Conservation (phyloP, 1,140 invertebrate species). For the Brachionus angularis region DNA sequence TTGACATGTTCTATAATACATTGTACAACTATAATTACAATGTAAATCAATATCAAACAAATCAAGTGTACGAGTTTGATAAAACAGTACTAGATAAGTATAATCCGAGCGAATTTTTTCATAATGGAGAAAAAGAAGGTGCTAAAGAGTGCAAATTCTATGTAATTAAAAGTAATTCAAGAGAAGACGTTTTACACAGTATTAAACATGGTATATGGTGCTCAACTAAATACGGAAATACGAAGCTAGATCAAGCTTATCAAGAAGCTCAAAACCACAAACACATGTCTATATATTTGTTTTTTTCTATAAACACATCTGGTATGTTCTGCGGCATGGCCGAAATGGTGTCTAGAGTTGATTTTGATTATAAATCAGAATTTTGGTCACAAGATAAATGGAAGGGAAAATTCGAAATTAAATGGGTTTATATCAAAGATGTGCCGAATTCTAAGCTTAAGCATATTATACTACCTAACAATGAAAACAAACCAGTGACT, state of each 20-base stretch:
- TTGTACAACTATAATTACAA: constrained; percentile 11
- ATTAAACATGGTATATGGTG: constrained; percentile 99
- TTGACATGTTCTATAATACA: no score
- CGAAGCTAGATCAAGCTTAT: constrained; percentile 83
- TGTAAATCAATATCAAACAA: constrained; percentile 11
- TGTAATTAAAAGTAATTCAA: constrained; percentile 67
- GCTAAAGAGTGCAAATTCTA: neutral
- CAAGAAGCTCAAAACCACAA: constrained; percentile 67
- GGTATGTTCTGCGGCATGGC: constrained; percentile 98
- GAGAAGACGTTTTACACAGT: constrained; percentile 94
- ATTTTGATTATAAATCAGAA: constrained; percentile 66
- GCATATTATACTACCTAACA: constrained; percentile 92
- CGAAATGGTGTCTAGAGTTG: constrained; percentile 88
- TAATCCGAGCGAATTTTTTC: constrained; percentile 19
- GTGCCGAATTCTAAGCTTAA: constrained; percentile 72
- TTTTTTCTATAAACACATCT: constrained; percentile 93
- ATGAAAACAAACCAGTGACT: constrained; percentile 96
- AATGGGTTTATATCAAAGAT: constrained; percentile 98
- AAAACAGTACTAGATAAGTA: neutral
- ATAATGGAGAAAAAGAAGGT: constrained; percentile 32
- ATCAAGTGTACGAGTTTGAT: neutral
- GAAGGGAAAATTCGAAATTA: constrained; percentile 82
- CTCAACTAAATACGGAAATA: constrained; percentile 96
- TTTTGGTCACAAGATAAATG: constrained; percentile 64
- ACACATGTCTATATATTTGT: constrained; percentile 74